Evolutionary conservation across 2,797 vertebrate genomes (phyloP), one percentile per base, ranked within the genome.

Genomic region (Staurois parvus): DNA sequence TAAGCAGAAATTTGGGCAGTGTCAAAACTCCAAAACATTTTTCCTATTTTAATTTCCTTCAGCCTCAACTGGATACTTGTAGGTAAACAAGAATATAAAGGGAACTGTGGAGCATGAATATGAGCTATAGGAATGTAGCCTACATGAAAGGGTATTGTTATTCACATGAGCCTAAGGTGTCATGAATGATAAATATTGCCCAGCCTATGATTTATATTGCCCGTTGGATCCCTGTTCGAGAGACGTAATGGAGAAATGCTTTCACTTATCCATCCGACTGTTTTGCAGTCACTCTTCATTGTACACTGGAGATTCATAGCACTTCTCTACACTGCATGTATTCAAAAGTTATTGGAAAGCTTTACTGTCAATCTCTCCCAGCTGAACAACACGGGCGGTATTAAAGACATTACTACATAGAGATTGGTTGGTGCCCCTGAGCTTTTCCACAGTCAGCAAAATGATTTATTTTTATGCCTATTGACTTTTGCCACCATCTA

Each of bases 381-480:
- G 29, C 19, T 48, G 29, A 28, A 79, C 10, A 32, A 37, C 32
- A 76, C 37, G 62, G 21, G 52, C 56, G 29, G 21, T 30, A 62
- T 48, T 79, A 48, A 79, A 66, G 29, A 12, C 40, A 48, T 64
- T 42, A 59, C 48, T 26, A 48, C 13, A 29, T 45, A 68, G 48
- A 32, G 11, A 64, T n/a, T 74, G 19, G 29, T 66, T n/a, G 24
- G 29, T 56, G n/a, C 40, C 67, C 78, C 45, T 26, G 62, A 79
- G 64, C 77, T 24, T 59, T 59, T 45, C 40, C 45, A 2, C 64
- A 83, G 30, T 30, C 67, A 77, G 66, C 12, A 72, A 76, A 77
- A 78, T 62, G 66, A 78, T 62, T 77, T 84, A 70, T 72, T 42
- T 70, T 45, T 79, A 64, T 72, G 28, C 5, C 10, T 84, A 84